Evolutionary conservation across 2,797 vertebrate species (phyloP).

Genomic region (Phaenicophaeus curvirostris): DNA sequence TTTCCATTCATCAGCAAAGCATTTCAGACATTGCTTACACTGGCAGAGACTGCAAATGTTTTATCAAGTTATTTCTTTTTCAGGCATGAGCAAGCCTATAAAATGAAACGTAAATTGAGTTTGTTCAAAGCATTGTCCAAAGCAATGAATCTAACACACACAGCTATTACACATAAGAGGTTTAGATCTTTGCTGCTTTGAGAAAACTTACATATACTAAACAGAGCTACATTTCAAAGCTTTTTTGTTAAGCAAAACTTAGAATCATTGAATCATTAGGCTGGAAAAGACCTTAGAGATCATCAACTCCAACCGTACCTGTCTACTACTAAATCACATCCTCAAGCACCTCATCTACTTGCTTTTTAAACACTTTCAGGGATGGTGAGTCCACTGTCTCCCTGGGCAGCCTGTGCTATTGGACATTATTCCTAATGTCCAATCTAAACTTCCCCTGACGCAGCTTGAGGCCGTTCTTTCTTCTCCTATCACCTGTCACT

Average conservation of each 20-base stretch:
- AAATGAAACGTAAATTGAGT: conserved; percentile 43
- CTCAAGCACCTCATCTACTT: too few species aligned
- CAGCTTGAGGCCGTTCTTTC: too few species aligned
- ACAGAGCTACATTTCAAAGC: background rate
- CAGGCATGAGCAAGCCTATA: background rate
- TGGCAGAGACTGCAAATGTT: background rate
- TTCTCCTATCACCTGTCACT: too few species aligned
- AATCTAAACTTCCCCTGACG: too few species aligned
- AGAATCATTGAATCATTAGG: too few species aligned
- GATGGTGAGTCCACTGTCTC: too few species aligned
- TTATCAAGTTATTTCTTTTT: conserved; percentile 22
- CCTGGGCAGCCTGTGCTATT: too few species aligned
- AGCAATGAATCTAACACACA: background rate
- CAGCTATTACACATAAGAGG: background rate
- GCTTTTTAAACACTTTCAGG: too few species aligned
- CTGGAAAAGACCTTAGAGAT: too few species aligned
- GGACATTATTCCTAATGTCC: too few species aligned
- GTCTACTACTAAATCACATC: too few species aligned
- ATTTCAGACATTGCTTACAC: background rate
- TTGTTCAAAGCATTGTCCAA: conserved; percentile 14
- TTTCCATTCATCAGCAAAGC: background rate
- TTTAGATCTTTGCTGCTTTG: background rate
- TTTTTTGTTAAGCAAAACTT: background rate
- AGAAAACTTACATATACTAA: background rate
- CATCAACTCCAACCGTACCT: too few species aligned